phyloP scores from a whole-genome alignment of 2,113 vertebrate genomes.

The Hylia prasina region DNA sequence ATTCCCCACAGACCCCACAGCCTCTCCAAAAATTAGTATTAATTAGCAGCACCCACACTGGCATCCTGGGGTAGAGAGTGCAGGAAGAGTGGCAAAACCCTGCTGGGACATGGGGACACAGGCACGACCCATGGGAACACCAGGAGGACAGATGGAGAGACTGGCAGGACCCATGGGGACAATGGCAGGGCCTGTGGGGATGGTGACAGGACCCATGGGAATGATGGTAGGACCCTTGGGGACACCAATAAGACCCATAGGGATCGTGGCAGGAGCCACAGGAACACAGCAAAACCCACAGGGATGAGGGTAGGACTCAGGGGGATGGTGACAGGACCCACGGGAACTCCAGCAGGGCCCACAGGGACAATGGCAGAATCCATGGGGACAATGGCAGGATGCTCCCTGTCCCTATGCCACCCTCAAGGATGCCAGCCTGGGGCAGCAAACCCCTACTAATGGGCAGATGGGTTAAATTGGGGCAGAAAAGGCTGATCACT shows the following conservation, averaged over 20 bases:
- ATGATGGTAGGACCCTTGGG: not conserved
- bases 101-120: not conserved
- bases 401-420: not conserved
- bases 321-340: not conserved
- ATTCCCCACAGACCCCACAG: not conserved
- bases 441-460: not conserved
- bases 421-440: not conserved
- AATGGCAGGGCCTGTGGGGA: no score
- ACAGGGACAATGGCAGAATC: not conserved
- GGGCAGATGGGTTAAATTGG: not conserved
- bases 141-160: not conserved
- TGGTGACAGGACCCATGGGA: not conserved
- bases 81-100: not conserved
- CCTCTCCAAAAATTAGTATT: not conserved
- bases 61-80: not conserved
- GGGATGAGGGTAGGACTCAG: no score
- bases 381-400: not conserved
- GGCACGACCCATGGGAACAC: not conserved
- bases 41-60: not conserved
- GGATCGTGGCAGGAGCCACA: not conserved
- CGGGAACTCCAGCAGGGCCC: not conserved
- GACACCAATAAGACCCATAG: accelerated
- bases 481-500: not conserved
- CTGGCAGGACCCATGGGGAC: not conserved
- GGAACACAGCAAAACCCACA: not conserved